A percentile compares a stretch with the other conserved stretches of the same genome.
phyloP scores from a whole-genome alignment of 2,797 vertebrate genomes.

The Apogon talboti region DNA sequence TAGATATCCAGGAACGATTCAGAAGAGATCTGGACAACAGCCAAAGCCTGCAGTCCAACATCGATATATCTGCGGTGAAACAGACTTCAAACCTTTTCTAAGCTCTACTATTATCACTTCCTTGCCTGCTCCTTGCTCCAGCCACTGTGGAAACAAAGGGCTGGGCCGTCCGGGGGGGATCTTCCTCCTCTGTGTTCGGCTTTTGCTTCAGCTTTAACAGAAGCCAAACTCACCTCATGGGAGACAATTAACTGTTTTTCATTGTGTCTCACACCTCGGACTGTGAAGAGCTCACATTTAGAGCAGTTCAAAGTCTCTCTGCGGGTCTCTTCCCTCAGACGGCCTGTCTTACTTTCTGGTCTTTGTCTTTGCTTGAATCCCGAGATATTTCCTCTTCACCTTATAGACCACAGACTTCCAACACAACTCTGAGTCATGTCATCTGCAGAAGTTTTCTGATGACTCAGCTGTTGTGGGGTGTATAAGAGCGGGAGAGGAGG shows the following conservation, averaged over 20 bases:
- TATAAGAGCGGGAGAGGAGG: no score
- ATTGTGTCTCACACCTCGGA: slow-evolving; percentile 44
- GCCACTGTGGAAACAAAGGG: slow-evolving; percentile 46
- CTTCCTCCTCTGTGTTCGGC: slow-evolving; percentile 24
- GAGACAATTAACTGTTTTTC: slow-evolving; percentile 68
- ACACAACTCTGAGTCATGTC: no score
- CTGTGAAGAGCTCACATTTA: slow-evolving; percentile 40
- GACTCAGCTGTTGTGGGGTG: no score
- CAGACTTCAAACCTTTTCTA: slow-evolving; percentile 7
- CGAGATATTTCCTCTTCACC: no score
- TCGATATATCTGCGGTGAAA: slow-evolving; percentile 19
- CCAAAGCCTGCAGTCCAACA: slow-evolving; percentile 32
- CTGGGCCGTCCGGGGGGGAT: slow-evolving; percentile 28
- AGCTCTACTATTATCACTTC: slow-evolving; percentile 17
- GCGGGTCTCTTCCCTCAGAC: slow-evolving; percentile 20
- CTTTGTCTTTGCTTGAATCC: slow-evolving; percentile 18
- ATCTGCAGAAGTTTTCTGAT: no score
- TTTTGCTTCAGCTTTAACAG: slow-evolving; percentile 52
- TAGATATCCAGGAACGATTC: slow-evolving; percentile 8
- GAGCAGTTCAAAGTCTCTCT: slow-evolving; percentile 44
- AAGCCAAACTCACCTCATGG: slow-evolving; percentile 54
- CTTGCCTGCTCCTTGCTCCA: slow-evolving; percentile 7
- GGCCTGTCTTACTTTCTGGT: background rate
- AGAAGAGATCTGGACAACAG: slow-evolving; percentile 23
- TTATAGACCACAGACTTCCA: no score